phyloP scores from a whole-genome alignment of 2,113 vertebrate species.

The Cettia cetti region DNA sequence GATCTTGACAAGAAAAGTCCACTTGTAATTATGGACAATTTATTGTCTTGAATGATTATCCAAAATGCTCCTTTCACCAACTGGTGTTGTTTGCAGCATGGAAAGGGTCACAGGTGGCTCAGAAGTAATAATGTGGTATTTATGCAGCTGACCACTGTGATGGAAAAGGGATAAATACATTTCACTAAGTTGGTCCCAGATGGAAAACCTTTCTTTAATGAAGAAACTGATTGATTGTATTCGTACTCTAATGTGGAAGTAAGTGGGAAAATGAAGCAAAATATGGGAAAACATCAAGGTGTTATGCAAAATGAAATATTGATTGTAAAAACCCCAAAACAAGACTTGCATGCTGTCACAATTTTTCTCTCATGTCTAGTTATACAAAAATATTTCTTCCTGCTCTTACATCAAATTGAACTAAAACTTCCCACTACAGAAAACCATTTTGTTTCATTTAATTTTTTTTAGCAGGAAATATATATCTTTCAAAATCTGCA shows the following conservation, averaged over 20 bases:
- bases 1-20: background rate
- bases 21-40: background rate
- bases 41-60: background rate
- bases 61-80: background rate
- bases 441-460: background rate
- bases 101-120: background rate
- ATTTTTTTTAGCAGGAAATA: background rate
- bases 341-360: slow-evolving; percentile 25
- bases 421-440: slow-evolving; percentile 32
- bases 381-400: background rate
- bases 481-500: slow-evolving; percentile 54
- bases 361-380: slow-evolving; percentile 13
- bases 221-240: background rate
- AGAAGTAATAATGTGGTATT: background rate
- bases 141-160: background rate
- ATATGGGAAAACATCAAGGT: background rate
- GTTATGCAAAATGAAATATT: slow-evolving; percentile 25
- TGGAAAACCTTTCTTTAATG: background rate
- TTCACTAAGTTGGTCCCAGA: background rate
- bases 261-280: background rate
- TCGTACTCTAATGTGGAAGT: slow-evolving; percentile 49
- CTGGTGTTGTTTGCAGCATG: background rate
- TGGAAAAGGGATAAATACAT: background rate
- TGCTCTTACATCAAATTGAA: slow-evolving; percentile 49
- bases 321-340: slow-evolving; percentile 25